Evolutionary conservation across 2,113 vertebrate genomes (phyloP).

Genomic region (Pelmatolapia mariae): DNA sequence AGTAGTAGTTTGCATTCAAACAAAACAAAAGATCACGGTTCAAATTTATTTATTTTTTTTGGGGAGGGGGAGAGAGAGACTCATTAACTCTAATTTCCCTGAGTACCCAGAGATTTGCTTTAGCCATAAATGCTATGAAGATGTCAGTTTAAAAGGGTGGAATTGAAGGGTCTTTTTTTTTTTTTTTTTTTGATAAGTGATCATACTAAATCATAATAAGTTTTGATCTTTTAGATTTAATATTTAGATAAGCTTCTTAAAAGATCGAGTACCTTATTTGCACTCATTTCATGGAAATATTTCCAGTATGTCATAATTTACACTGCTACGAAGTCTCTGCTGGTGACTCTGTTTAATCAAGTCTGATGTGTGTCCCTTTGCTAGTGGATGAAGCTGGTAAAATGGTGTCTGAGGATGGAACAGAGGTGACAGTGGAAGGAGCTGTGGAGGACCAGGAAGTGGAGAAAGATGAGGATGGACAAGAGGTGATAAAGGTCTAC

Average conservation of each 20-base stretch:
- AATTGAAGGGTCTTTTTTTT: not conserved
- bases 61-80: rapidly evolving
- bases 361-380: not conserved
- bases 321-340: not conserved
- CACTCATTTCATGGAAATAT: not conserved
- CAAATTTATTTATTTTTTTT: not conserved
- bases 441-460: slow-evolving; percentile 81
- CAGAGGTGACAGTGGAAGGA: slow-evolving; percentile 86
- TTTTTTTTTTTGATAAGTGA: not conserved
- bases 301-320: not conserved
- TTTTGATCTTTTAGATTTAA: not conserved
- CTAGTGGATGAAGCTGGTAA: slow-evolving; percentile 96
- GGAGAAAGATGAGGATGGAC: slow-evolving; percentile 90
- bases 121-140: not conserved
- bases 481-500: slow-evolving; percentile 99
- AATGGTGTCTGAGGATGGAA: slow-evolving; percentile 90
- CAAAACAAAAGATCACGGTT: not conserved
- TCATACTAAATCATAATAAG: not conserved
- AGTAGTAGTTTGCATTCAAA: not conserved
- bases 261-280: not conserved
- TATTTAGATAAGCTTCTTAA: not conserved
- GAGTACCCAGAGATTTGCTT: not conserved
- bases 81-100: not conserved
- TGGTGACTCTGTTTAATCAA: not conserved
- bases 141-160: not conserved